phyloP scores from a whole-genome alignment of 2,797 vertebrate genomes.

The Chromis chromis region DNA sequence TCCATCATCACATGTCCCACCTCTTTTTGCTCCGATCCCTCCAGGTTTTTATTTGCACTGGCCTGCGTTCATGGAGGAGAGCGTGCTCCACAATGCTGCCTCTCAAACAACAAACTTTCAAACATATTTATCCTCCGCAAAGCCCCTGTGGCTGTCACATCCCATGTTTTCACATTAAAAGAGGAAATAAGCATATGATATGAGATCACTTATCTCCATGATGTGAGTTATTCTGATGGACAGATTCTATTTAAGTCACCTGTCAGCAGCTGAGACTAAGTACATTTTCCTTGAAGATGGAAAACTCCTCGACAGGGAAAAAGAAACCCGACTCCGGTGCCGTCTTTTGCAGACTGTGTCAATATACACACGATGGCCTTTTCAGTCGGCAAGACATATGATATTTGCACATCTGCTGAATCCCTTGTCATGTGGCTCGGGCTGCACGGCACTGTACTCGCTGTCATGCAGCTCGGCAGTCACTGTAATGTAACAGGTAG shows the following conservation, averaged over 20 bases:
- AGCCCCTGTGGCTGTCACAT: constrained; percentile 29
- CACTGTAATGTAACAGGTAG: constrained; percentile 48
- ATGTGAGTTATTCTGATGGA: constrained; percentile 67
- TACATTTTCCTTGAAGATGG: constrained; percentile 71
- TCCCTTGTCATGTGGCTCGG: constrained; percentile 70
- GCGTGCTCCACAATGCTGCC: constrained; percentile 6
- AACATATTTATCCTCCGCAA: constrained; percentile 13
- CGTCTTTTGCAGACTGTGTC: constrained; percentile 77
- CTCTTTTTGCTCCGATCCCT: constrained; percentile 33
- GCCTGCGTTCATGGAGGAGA: constrained; percentile 1
- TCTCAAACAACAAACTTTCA: neutral
- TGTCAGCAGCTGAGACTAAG: constrained; percentile 73
- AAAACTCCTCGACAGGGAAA: constrained; percentile 71
- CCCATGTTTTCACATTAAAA: constrained; percentile 47
- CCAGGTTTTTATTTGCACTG: constrained; percentile 40
- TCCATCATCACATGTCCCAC: constrained; percentile 51
- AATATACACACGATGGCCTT: constrained; percentile 77
- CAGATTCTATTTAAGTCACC: constrained; percentile 74
- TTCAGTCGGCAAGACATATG: constrained; percentile 78
- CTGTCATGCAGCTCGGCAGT: constrained; percentile 24
- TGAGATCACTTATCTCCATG: constrained; percentile 46
- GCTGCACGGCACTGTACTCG: constrained; percentile 33
- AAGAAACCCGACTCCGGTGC: constrained; percentile 67
- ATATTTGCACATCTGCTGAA: constrained; percentile 85
- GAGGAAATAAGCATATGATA: constrained; percentile 59